Base-by-base conservation (phyloP, 2,797 vertebrate genomes). In the Microctenopoma steveboyesi region DNA sequence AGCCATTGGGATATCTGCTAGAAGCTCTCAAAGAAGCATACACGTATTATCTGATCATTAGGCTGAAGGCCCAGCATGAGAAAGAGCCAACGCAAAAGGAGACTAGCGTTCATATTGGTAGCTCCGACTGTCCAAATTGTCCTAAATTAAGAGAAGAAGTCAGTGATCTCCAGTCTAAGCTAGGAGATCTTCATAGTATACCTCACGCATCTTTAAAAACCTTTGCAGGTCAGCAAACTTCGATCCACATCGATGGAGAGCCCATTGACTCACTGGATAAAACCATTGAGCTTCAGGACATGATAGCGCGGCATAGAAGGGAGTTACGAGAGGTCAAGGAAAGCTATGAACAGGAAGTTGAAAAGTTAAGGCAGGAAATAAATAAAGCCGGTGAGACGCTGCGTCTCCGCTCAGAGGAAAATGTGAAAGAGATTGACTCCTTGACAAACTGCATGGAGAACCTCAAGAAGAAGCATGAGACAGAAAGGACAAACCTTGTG, bases 381-480 rank as follows among this genome's bases (percentile, higher is more conserved):
- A 53, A 60, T 5, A 89, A 83, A 42, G 83, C 90, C 37, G 84
- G 81, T 3, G 92, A 95, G 74, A 85, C 72, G 0, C 72, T 95
- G 13, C 81, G 69, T 15, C 63, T 92, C 49, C 57, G 39, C n/a
- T 88, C 92, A 3, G 92, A 94, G 62, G 93, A 95, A 72, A 93
- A 92, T 1, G 76, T 90, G 4, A 93, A 91, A 72, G 92, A 95
- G 79, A 92, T 93, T 0, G 86, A 94, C 75, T 92, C 87, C 0
- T 46, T 95, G 79, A 94, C 90, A 0, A 49, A 77, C 72, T 93
- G 89, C 83, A 92, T 95, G 92, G 94, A 95, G 79, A 91, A 91
- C 77, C 84, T 95, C 53, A 88, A 93, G 86, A 88, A 84, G 78
- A 86, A 93, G 79, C 92, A 95, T 0, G 86, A 94, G 57, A 14